Evolutionary conservation across 2,113 vertebrate species (phyloP).

Genomic region (Theristicus caerulescens): DNA sequence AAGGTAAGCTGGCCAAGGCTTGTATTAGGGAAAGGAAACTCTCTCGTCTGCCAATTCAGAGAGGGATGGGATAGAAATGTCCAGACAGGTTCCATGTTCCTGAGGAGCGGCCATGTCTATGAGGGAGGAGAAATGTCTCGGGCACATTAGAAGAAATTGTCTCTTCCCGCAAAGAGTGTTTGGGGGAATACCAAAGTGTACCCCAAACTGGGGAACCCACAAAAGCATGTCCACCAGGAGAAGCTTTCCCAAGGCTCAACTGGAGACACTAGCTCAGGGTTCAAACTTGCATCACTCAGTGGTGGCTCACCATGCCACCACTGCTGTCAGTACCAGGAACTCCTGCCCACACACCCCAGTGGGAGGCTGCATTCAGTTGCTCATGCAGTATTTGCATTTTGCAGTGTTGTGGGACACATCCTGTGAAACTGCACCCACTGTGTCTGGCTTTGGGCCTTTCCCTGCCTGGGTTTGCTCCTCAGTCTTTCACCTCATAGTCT

Average conservation of each 20-base stretch:
- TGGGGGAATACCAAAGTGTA: neutral
- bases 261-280: neutral
- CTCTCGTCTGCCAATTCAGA: neutral
- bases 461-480: neutral
- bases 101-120: neutral
- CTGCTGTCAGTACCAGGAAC: neutral
- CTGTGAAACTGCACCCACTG: rapidly evolving
- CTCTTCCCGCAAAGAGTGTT: neutral
- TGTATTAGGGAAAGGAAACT: neutral
- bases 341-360: neutral
- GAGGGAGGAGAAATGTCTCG: neutral
- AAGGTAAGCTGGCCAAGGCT: neutral
- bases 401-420: neutral
- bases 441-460: neutral
- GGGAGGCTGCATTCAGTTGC: neutral
- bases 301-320: neutral
- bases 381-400: neutral
- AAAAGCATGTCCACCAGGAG: neutral
- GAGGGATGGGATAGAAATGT: neutral
- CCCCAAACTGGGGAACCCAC: neutral
- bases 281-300: neutral
- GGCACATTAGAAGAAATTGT: neutral
- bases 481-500: neutral
- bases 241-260: neutral
- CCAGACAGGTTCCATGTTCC: neutral